Evolutionary conservation across 2,888 invertebrate genomes (phyloP).

Genomic region (Tubulanus polymorphus): DNA sequence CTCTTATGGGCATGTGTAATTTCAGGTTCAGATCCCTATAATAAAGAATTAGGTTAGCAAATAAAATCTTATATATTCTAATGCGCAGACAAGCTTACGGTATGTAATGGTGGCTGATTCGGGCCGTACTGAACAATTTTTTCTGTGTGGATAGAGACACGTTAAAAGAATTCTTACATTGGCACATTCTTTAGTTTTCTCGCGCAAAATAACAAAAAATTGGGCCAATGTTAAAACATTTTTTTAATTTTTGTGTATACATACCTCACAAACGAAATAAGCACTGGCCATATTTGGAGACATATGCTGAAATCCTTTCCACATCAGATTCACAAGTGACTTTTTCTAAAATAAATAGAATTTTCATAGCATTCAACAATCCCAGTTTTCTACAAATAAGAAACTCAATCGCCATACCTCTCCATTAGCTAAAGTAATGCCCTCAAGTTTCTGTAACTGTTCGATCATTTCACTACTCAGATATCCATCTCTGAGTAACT

Average conservation of each 20-base stretch:
- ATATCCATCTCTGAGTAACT: conserved; percentile 43
- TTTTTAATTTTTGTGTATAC: too few relatives aligned
- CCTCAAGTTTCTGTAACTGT: conserved; percentile 30
- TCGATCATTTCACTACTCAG: conserved; percentile 38
- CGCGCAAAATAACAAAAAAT: too few relatives aligned
- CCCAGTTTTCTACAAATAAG: neutral
- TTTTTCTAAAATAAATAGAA: conserved; percentile 26
- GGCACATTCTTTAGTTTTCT: too few relatives aligned
- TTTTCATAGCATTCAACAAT: neutral
- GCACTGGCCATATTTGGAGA: conserved; percentile 43
- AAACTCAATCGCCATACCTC: conserved; percentile 24
- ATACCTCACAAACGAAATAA: conserved; percentile 33
- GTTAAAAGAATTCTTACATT: too few relatives aligned
- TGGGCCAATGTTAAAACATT: too few relatives aligned
- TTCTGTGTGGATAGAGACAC: too few relatives aligned
- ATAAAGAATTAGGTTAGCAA: neutral
- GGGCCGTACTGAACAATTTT: too few relatives aligned
- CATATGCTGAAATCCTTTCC: conserved; percentile 48
- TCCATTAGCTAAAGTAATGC: conserved; percentile 34
- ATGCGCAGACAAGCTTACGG: too few relatives aligned
- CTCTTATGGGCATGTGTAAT: neutral
- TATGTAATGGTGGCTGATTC: too few relatives aligned
- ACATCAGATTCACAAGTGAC: conserved; percentile 41
- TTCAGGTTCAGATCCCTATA: neutral
- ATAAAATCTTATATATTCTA: too few relatives aligned